phyloP scores from a whole-genome alignment of 1,140 invertebrate species.

The Brachionus koreanus region DNA sequence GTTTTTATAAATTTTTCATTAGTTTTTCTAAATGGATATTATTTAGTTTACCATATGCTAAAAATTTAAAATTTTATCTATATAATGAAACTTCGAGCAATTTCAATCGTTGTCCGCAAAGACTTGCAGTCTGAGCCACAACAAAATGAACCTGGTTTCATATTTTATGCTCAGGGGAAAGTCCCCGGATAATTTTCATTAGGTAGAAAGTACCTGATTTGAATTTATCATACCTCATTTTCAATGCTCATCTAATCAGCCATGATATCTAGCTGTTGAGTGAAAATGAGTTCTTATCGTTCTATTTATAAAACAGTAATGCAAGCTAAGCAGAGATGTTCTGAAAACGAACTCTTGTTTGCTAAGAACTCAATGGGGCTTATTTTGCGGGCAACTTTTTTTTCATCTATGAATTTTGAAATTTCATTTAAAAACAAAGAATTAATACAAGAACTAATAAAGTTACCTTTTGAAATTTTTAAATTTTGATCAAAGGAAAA shows the following conservation, averaged over 20 bases:
- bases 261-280: constrained; percentile 39
- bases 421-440: too few relatives aligned
- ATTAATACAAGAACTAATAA: too few relatives aligned
- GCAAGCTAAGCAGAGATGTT: constrained; percentile 21
- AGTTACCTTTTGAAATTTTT: too few relatives aligned
- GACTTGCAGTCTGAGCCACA: constrained; percentile 39
- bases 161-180: constrained; percentile 36
- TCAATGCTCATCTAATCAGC: constrained; percentile 17
- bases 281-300: constrained; percentile 38
- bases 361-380: constrained; percentile 43
- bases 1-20: background rate
- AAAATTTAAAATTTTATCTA: background rate
- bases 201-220: constrained; percentile 42
- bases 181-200: constrained; percentile 26
- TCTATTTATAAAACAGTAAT: constrained; percentile 17
- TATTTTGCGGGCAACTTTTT: constrained; percentile 36
- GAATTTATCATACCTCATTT: constrained; percentile 38
- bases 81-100: background rate
- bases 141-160: constrained; percentile 39
- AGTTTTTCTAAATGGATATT: background rate
- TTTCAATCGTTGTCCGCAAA: constrained; percentile 4
- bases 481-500: too few relatives aligned
- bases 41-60: background rate
- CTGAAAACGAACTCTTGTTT: background rate
- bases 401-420: too few relatives aligned